Evolutionary conservation across 2,888 invertebrate species (phyloP).

Genomic region (Lasioglossum morio): DNA sequence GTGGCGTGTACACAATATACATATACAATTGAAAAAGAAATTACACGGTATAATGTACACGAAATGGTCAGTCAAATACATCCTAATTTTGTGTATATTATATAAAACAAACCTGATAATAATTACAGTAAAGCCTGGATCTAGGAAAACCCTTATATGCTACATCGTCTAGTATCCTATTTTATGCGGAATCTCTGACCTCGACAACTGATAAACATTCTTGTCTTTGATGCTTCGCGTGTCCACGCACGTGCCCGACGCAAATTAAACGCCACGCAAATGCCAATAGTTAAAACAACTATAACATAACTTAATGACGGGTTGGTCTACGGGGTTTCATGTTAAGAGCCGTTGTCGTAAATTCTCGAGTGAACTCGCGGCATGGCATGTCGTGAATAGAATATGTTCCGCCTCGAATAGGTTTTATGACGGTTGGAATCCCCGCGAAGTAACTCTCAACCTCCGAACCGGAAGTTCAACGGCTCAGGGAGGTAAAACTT

Average conservation of each 20-base stretch:
- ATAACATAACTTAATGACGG: background rate
- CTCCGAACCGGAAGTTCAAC: slow-evolving; percentile 3
- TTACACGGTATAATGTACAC: background rate
- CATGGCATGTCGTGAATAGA: slow-evolving; percentile 10
- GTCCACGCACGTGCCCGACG: background rate
- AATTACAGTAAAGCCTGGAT: background rate
- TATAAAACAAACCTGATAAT: background rate
- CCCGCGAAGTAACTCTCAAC: slow-evolving; percentile 4
- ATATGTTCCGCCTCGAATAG: slow-evolving; percentile 3
- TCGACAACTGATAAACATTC: background rate
- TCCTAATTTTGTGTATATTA: background rate
- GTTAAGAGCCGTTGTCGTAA: slow-evolving; percentile 6
- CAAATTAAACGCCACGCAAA: background rate
- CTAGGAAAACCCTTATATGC: no score
- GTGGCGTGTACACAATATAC: background rate
- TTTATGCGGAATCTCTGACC: background rate
- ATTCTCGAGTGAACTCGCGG: background rate
- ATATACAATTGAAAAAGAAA: background rate
- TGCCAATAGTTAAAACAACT: slow-evolving; percentile 4
- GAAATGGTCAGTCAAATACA: background rate
- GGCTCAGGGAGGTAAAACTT: background rate
- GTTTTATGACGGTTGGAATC: background rate
- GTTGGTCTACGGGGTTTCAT: background rate
- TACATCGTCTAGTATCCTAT: background rate
- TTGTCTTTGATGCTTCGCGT: background rate